These are phyloP conservation scores for Caenorhabditis imperialis DNA, from an alignment of 2,888 invertebrate genomes.

Conservation along the genomic window DNA sequence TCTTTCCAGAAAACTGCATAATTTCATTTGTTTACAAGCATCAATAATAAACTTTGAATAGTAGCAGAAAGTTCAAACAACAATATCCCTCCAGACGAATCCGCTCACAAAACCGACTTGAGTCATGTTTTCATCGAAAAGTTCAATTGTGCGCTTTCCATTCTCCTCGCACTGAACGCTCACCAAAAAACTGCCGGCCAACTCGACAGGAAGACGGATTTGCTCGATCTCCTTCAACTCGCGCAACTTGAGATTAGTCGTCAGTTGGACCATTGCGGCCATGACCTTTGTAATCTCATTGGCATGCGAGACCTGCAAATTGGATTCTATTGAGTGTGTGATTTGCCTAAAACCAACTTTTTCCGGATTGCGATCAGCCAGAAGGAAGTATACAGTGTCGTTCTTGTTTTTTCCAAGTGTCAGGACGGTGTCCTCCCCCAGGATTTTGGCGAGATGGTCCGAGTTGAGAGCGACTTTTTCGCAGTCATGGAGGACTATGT, in stretches of 20 bases:
- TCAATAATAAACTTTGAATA: background rate
- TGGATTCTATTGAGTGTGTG: background rate
- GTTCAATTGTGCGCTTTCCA: slow-evolving; percentile 28
- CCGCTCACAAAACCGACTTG: slow-evolving; percentile 43
- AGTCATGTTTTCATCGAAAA: slow-evolving; percentile 50
- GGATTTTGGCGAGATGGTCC: slow-evolving; percentile 11
- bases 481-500: slow-evolving; percentile 31
- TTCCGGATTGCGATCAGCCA: slow-evolving; percentile 41
- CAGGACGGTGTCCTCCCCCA: slow-evolving; percentile 29
- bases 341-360: slow-evolving; percentile 13
- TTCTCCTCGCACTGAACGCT: slow-evolving; percentile 32
- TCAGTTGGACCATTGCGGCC: slow-evolving; percentile 42
- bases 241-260: slow-evolving; percentile 45
- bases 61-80: slow-evolving; percentile 20
- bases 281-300: slow-evolving; percentile 42
- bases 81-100: slow-evolving; percentile 47
- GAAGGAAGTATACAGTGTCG: slow-evolving; percentile 19
- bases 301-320: slow-evolving; percentile 23
- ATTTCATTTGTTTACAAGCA: background rate
- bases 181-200: slow-evolving; percentile 43
- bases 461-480: slow-evolving; percentile 40
- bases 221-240: slow-evolving; percentile 46
- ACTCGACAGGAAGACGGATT: slow-evolving; percentile 48
- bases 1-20: no score
- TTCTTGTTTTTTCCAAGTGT: slow-evolving; percentile 49